These are phyloP conservation scores for Osmoderma eremita DNA, from an alignment of 2,888 invertebrate genomes.

Conservation along the genomic window DNA sequence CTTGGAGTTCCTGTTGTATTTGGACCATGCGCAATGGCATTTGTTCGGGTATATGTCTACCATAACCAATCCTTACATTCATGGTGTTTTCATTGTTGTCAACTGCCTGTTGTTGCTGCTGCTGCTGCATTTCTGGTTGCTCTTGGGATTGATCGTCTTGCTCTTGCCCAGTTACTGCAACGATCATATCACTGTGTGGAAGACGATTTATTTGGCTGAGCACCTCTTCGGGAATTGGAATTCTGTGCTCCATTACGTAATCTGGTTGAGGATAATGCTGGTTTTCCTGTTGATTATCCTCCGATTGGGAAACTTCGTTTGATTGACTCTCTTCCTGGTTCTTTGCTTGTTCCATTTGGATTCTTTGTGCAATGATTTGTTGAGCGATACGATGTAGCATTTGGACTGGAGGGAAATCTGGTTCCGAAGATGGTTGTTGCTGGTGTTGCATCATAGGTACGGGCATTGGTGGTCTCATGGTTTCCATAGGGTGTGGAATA, in stretches of 20 bases:
- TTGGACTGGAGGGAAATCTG: constrained; percentile 58
- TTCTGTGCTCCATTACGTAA: constrained; percentile 43
- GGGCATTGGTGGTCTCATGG: constrained; percentile 65
- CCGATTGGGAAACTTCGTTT: constrained; percentile 47
- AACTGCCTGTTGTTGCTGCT: constrained; percentile 56
- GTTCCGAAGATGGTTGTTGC: constrained; percentile 46
- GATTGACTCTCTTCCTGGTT: constrained; percentile 56
- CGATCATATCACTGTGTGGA: constrained; percentile 60
- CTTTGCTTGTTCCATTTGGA: constrained; percentile 58
- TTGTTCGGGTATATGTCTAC: constrained; percentile 51
- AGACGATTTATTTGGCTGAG: constrained; percentile 62
- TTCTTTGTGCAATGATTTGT: constrained; percentile 61
- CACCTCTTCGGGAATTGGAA: constrained; percentile 65
- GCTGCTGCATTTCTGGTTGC: constrained; percentile 45
- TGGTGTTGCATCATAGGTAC: constrained; percentile 55
- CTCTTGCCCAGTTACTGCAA: constrained; percentile 56
- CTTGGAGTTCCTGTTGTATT: constrained; percentile 60
- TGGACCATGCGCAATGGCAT: constrained; percentile 59
- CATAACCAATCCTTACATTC: constrained; percentile 61
- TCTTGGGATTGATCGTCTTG: constrained; percentile 47
- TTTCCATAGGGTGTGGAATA: constrained; percentile 64
- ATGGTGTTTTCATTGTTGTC: constrained; percentile 59
- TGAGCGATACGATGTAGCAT: constrained; percentile 63
- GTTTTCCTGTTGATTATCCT: constrained; percentile 41
- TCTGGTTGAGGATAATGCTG: constrained; percentile 42